Evolutionary conservation across 2,113 vertebrate species (phyloP).

Genomic region (Varanus salvator): DNA sequence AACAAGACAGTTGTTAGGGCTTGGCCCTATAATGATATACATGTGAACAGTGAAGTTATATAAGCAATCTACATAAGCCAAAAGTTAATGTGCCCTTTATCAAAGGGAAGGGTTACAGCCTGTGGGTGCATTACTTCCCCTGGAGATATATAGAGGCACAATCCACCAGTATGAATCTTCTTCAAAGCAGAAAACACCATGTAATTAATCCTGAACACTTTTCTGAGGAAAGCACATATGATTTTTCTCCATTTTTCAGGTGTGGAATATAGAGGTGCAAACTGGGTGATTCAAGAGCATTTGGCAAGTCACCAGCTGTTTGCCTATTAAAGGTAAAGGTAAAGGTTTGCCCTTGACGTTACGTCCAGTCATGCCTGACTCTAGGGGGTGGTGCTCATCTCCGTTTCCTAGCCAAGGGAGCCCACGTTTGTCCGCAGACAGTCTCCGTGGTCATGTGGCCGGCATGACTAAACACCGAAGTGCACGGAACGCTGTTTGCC

Average conservation of each 20-base stretch:
- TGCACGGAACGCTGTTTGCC: constrained; percentile 39
- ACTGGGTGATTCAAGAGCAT: constrained; percentile 55
- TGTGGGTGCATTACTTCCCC: constrained; percentile 48
- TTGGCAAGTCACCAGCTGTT: background rate
- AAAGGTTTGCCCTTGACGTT: no score
- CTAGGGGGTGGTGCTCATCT: no score
- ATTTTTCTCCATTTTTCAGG: constrained; percentile 44
- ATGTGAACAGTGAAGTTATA: constrained; percentile 24
- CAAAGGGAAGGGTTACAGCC: constrained; percentile 53
- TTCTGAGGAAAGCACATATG: constrained; percentile 64
- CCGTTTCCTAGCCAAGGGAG: no score
- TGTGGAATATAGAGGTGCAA: constrained; percentile 45
- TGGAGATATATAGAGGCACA: constrained; percentile 34
- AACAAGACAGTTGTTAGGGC: constrained; percentile 37
- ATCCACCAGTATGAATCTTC: constrained; percentile 52
- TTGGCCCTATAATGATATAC: constrained; percentile 43
- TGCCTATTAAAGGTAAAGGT: no score
- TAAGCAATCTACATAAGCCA: constrained; percentile 52
- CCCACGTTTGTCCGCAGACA: no score
- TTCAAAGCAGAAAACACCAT: constrained; percentile 64
- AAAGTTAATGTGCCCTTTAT: constrained; percentile 47
- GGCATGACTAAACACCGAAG: no score
- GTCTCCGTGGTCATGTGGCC: no score
- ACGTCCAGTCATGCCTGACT: no score
- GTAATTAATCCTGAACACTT: constrained; percentile 69